phyloP scores from a whole-genome alignment of 1,140 invertebrate species.

The Drosophila cardini region DNA sequence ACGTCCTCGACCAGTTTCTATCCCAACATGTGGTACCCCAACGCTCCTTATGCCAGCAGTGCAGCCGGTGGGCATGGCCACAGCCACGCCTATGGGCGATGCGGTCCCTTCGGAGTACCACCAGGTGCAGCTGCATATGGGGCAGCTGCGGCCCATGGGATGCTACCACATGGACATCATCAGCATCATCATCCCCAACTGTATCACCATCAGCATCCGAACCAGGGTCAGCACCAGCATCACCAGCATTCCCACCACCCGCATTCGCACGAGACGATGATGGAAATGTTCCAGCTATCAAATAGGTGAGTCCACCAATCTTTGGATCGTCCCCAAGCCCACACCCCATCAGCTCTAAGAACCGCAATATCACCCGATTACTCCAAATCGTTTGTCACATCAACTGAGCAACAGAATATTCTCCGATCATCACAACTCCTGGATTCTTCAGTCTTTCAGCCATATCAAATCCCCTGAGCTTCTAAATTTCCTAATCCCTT shows the following conservation, averaged over 20 bases:
- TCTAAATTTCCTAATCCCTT: too few species aligned
- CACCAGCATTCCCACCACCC: conserved; percentile 47
- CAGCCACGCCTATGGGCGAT: conserved; percentile 32
- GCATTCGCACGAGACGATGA: conserved; percentile 78
- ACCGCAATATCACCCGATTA: not conserved
- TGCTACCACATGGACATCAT: conserved; percentile 30
- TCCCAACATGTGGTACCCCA: conserved; percentile 82
- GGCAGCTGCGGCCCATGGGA: conserved; percentile 17
- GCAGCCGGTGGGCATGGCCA: not conserved
- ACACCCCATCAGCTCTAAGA: not conserved
- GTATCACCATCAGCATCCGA: conserved; percentile 39
- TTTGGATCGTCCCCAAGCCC: too few species aligned
- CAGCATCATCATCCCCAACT: conserved; percentile 41
- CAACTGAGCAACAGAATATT: too few species aligned
- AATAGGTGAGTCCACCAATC: conserved; percentile 72
- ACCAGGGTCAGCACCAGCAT: conserved; percentile 38
- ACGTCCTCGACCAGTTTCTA: conserved; percentile 44
- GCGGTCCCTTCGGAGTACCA: conserved; percentile 25
- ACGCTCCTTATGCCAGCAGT: conserved; percentile 63
- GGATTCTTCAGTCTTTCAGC: too few species aligned
- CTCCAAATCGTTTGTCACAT: too few species aligned
- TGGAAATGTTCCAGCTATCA: conserved; percentile 82
- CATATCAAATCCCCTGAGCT: too few species aligned
- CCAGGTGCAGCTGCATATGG: conserved; percentile 1
- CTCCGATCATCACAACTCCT: too few species aligned